Base-by-base conservation (phyloP, 2,888 invertebrate species). In the Caenorhabditis becei region DNA sequence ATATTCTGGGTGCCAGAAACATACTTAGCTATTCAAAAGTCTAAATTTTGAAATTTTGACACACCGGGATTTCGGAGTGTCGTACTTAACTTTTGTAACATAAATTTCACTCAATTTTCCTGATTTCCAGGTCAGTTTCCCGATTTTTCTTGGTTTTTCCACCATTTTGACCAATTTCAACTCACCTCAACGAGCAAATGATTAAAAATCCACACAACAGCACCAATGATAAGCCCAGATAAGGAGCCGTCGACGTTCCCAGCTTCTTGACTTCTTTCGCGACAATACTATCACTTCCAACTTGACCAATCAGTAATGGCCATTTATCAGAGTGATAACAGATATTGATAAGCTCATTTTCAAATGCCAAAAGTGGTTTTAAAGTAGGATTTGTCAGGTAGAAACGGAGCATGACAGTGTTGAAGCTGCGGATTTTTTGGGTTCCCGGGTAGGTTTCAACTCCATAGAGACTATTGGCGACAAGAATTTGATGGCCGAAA, bases 231-330 rank as follows among this genome's bases (percentile, higher is more conserved):
- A 87, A 35, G 4, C 70, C 63, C 1, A 88, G 80, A 37, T 85
- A 83, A 10, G 88, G 88, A 54, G 85, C 86, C 11, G 86, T 84
- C 10, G 81, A 65, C 0, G 81, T 80, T 0, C 88, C 88, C 70
- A 88, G 71, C 20, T 75, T 69, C 26, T 74, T 70, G 11, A 83
- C 85, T 62, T 85, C 85, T 59, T 86, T 79, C 8, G 84, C 84
- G 5, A 88, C 86, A n/a, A 85, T 58, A 53, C 80, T 85, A 69
- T 88, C 88, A 24, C 84, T 83, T 8, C 83, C 88, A 0, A 80
- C 84, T 35, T 83, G 85, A 2, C 61, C 83, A 11, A 47, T 10
- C 14, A 88, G 71, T 20, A 86, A 67, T 10, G 81, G 80, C 61
- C 81, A 87, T 28, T 83, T 84, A 47, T 79, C 69, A 11, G 87